Conservation (phyloP, 2,888 invertebrate genomes). For the Yponomeuta cagnagella region DNA sequence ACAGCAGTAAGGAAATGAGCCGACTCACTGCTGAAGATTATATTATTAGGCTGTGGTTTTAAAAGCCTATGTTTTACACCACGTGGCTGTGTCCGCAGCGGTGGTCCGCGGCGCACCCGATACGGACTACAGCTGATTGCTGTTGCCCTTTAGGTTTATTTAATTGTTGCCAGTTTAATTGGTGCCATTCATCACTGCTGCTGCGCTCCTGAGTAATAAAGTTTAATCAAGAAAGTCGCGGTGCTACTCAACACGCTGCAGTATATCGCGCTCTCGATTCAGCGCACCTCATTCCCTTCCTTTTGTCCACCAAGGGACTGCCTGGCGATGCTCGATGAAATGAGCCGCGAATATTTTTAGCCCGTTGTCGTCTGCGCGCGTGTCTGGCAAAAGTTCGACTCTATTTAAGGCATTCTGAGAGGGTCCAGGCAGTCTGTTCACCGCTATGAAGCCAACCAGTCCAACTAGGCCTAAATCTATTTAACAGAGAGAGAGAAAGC, state of each 20-base stretch:
- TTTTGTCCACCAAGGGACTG: background rate
- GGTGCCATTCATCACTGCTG: background rate
- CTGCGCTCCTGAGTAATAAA: background rate
- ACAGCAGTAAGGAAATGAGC: too few relatives aligned
- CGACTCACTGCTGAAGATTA: too few relatives aligned
- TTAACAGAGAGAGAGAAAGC: too few relatives aligned
- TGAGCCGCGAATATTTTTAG: background rate
- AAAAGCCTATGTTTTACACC: background rate
- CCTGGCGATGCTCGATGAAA: background rate
- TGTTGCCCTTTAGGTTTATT: background rate
- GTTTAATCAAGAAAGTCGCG: too few relatives aligned
- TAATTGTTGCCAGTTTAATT: background rate
- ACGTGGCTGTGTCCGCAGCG: background rate
- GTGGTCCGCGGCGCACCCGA: background rate
- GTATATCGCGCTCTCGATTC: too few relatives aligned
- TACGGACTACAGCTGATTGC: background rate
- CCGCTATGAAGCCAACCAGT: background rate
- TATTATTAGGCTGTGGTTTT: background rate
- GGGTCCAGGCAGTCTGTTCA: background rate
- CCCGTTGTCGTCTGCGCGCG: background rate
- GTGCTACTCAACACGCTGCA: too few relatives aligned
- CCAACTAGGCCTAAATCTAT: too few relatives aligned
- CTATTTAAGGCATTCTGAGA: background rate
- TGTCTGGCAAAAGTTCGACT: background rate
- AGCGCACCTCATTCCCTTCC: background rate